phyloP scores from a whole-genome alignment of 2,888 invertebrate species.

The Odontocolon sp. region DNA sequence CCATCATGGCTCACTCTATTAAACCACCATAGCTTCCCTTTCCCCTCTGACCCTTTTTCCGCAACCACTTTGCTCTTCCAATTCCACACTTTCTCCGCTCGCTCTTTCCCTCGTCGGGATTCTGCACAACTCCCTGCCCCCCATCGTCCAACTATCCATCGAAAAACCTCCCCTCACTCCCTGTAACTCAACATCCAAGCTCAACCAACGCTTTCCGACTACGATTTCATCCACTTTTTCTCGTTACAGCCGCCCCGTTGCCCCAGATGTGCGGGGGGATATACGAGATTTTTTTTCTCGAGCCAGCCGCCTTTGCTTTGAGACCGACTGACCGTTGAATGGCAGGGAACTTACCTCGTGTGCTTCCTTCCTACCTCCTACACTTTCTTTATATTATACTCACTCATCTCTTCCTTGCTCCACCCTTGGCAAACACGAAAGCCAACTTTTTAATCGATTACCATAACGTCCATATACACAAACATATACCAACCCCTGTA shows the following conservation, averaged over 20 bases:
- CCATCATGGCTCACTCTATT: constrained; percentile 77
- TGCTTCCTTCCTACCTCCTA: neutral
- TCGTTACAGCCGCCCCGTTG: constrained; percentile 38
- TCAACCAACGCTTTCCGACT: constrained; percentile 42
- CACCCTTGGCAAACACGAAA: neutral
- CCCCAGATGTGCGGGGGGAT: constrained; percentile 50
- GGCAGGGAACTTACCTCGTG: constrained; percentile 9
- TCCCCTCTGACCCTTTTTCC: constrained; percentile 60
- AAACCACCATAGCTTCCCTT: constrained; percentile 71
- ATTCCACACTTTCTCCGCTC: constrained; percentile 60
- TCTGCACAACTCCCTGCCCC: constrained; percentile 24
- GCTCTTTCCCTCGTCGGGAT: constrained; percentile 16
- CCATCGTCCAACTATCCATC: constrained; percentile 49
- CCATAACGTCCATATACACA: neutral
- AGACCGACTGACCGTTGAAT: constrained; percentile 51
- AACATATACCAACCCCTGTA: neutral
- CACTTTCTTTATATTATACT: constrained; percentile 1
- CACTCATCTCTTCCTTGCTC: constrained; percentile 3
- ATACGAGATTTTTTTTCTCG: constrained; percentile 46
- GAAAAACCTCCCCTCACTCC: constrained; percentile 45
- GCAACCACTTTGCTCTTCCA: constrained; percentile 73
- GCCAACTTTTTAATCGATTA: constrained; percentile 25
- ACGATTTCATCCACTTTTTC: constrained; percentile 60
- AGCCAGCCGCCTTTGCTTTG: constrained; percentile 17
- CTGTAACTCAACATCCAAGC: constrained; percentile 22